Conservation (phyloP, 2,113 vertebrate genomes). For the Elaphurus davidianus region DNA sequence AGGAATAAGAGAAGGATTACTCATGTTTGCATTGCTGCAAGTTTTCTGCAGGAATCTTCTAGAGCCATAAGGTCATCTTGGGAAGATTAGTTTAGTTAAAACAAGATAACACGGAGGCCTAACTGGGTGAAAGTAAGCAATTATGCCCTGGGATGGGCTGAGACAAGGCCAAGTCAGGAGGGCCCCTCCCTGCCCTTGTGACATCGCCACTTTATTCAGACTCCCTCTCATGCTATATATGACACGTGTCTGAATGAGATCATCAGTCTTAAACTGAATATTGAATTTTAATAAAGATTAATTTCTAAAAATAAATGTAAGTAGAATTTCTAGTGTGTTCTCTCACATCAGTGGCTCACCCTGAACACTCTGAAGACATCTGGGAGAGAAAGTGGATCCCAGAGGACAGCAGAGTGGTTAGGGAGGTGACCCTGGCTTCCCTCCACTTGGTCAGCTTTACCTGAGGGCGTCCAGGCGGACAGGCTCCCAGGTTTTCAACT, state of each 20-base stretch:
- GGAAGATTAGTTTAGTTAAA: not conserved
- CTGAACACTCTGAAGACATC: not conserved
- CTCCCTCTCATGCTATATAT: not conserved
- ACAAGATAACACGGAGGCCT: not conserved
- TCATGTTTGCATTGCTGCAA: not conserved
- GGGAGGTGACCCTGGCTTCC: not conserved
- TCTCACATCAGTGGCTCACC: not conserved
- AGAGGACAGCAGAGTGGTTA: not conserved
- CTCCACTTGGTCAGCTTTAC: not conserved
- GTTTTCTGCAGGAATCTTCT: not conserved
- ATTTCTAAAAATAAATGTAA: not conserved
- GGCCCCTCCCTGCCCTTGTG: too few species aligned
- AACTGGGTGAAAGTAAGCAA: accelerated
- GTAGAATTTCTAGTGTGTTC: not conserved
- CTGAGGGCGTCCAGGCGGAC: not conserved
- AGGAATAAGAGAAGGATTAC: not conserved
- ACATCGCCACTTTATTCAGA: not conserved
- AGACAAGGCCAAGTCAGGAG: not conserved
- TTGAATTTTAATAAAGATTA: not conserved
- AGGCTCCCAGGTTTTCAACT: not conserved
- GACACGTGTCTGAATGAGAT: not conserved
- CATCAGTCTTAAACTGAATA: not conserved
- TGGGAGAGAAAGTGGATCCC: not conserved
- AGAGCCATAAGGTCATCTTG: not conserved
- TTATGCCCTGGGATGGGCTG: not conserved